Percentiles rank a stretch among this genome's conserved stretches.
Evolutionary conservation across 2,113 vertebrate genomes (phyloP).

Genomic region (Neotoma lepida): DNA sequence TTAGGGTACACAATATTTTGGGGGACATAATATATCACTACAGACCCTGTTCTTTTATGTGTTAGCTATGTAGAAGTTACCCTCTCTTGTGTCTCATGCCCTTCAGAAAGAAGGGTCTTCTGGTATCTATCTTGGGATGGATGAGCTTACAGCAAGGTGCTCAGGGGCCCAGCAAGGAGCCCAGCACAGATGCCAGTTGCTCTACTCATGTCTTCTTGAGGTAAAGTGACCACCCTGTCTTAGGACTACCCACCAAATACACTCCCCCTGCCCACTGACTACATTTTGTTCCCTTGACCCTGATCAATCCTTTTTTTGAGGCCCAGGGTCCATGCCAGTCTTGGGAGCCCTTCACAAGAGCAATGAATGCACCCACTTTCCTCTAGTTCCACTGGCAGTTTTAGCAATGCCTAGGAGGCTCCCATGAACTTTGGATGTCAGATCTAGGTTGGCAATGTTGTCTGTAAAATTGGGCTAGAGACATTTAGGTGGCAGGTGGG

Average conservation of each 20-base stretch:
- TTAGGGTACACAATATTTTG: too few species aligned
- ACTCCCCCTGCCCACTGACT: not conserved
- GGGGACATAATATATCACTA: too few species aligned
- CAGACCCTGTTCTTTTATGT: too few species aligned
- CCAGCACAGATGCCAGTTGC: not conserved
- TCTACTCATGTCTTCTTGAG: not conserved
- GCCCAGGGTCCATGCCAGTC: not conserved
- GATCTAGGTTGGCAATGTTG: fast-evolving
- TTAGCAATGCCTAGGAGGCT: not conserved
- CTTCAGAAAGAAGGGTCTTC: not conserved
- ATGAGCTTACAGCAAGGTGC: not conserved
- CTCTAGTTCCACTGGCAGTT: not conserved
- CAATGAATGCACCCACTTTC: not conserved
- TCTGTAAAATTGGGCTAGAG: not conserved
- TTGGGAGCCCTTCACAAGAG: not conserved
- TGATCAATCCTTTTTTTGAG: not conserved
- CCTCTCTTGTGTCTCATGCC: not conserved
- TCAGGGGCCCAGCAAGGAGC: not conserved
- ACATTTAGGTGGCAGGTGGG: not conserved
- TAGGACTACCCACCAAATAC: not conserved
- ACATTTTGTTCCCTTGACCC: not conserved
- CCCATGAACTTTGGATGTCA: not conserved
- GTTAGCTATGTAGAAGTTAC: not conserved
- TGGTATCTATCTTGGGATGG: not conserved
- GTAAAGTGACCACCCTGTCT: not conserved